phyloP scores from a whole-genome alignment of 1,140 invertebrate species.

The Lasioglossum albipes region DNA sequence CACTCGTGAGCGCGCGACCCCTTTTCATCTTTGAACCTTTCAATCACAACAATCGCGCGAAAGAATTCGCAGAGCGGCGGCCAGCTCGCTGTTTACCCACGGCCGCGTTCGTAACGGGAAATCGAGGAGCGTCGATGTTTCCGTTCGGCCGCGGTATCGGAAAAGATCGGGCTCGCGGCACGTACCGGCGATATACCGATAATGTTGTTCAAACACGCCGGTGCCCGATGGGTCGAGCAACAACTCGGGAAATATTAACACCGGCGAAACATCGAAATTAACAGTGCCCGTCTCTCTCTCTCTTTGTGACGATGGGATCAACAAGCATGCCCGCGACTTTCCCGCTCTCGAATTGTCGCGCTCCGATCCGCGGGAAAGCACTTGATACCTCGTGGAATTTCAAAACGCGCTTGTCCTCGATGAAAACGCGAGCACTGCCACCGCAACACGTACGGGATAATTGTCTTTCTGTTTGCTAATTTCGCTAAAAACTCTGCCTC shows the following conservation, averaged over 20 bases:
- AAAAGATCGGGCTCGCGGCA: slow-evolving; percentile 20
- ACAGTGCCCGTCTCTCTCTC: background rate
- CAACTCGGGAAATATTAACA: slow-evolving; percentile 22
- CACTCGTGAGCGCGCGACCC: background rate
- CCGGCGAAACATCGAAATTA: slow-evolving; percentile 22
- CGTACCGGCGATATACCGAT: slow-evolving; percentile 17
- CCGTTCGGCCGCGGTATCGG: slow-evolving; percentile 2
- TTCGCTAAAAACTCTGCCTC: no score
- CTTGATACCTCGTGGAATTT: slow-evolving; percentile 3
- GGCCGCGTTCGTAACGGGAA: slow-evolving; percentile 10
- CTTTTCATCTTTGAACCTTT: background rate
- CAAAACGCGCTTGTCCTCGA: background rate
- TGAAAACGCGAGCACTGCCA: background rate
- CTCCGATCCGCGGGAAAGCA: background rate
- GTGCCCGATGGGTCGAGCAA: background rate
- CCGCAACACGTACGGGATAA: background rate
- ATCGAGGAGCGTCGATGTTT: background rate
- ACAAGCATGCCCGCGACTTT: background rate
- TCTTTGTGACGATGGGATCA: background rate
- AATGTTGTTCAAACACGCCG: slow-evolving; percentile 24
- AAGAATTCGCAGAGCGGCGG: background rate
- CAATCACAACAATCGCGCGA: slow-evolving; percentile 1
- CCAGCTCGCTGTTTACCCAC: background rate
- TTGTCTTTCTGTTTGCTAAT: no score
- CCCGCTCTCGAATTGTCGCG: background rate